phyloP scores from a whole-genome alignment of 2,888 invertebrate genomes.

The Laothoe populi region DNA sequence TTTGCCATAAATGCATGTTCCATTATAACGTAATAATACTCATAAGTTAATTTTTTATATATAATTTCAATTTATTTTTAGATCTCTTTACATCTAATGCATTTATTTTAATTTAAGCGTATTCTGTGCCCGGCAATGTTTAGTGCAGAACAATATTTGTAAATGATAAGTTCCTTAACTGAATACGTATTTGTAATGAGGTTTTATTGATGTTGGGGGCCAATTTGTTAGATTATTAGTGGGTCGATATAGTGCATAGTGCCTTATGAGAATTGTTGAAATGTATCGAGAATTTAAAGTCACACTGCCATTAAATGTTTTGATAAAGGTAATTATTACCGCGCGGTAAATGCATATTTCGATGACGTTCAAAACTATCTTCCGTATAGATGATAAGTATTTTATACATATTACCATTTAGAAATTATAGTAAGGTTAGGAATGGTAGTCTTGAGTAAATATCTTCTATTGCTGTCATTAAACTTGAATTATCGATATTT shows the following conservation, averaged over 20 bases:
- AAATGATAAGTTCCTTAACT: conserved; percentile 69
- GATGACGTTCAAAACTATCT: conserved; percentile 69
- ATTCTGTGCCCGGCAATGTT: conserved; percentile 55
- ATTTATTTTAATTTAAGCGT: conserved; percentile 78
- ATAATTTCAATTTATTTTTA: conserved; percentile 77
- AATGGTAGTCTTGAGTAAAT: conserved; percentile 55
- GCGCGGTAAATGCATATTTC: conserved; percentile 38
- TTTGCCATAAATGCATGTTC: conserved; percentile 86
- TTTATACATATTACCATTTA: conserved; percentile 82
- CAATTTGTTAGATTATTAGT: conserved; percentile 58
- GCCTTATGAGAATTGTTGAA: conserved; percentile 66
- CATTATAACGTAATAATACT: conserved; percentile 83
- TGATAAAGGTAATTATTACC: conserved; percentile 44
- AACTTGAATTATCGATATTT: not conserved
- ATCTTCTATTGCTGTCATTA: conserved; percentile 41
- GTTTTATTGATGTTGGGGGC: conserved; percentile 64
- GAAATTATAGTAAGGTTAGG: conserved; percentile 67
- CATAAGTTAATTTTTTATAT: conserved; percentile 77
- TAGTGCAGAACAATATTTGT: conserved; percentile 56
- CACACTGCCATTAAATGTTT: conserved; percentile 52
- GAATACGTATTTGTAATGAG: conserved; percentile 56
- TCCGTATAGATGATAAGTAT: conserved; percentile 77
- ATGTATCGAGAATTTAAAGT: conserved; percentile 40
- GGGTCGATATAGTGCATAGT: conserved; percentile 70
- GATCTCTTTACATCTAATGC: conserved; percentile 84